phyloP scores from a whole-genome alignment of 2,888 invertebrate species.

The Encarsia formosa region DNA sequence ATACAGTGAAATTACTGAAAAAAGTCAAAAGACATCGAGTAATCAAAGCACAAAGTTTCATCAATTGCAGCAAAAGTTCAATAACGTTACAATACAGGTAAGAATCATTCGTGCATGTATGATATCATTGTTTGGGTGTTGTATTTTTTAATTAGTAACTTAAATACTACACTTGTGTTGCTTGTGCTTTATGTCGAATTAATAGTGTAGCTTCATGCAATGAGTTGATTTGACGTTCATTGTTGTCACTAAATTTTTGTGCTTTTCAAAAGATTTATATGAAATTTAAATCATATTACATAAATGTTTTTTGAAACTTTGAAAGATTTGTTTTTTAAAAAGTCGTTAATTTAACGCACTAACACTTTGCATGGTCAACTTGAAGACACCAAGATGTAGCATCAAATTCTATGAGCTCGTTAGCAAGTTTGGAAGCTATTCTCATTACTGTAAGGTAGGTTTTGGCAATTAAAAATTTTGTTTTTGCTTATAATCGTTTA shows the following conservation, averaged over 20 bases:
- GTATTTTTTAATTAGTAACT: constrained; percentile 9
- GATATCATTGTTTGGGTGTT: constrained; percentile 10
- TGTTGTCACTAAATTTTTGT: constrained; percentile 5
- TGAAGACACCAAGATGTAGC: constrained; percentile 45
- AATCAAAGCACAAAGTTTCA: constrained; percentile 80
- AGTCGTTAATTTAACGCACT: constrained; percentile 39
- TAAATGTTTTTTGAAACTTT: constrained; percentile 7
- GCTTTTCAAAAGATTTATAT: constrained; percentile 1
- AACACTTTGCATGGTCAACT: constrained; percentile 46
- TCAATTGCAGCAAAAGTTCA: constrained; percentile 73
- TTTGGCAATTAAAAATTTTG: constrained; percentile 19
- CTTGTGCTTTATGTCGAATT: constrained; percentile 8
- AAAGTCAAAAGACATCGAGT: constrained; percentile 69
- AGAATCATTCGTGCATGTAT: constrained; percentile 13
- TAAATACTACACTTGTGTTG: constrained; percentile 7
- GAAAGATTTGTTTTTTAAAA: constrained; percentile 11
- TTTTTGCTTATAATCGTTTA: constrained; percentile 17
- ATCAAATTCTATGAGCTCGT: constrained; percentile 45
- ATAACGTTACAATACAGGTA: constrained; percentile 55
- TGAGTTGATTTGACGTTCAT: constrained; percentile 5
- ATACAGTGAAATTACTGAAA: constrained; percentile 60
- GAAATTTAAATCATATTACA: too few relatives aligned
- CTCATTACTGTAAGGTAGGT: constrained; percentile 43
- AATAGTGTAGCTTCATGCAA: constrained; percentile 5
- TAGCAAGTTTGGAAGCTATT: constrained; percentile 43